Evolutionary conservation across 2,797 vertebrate species (phyloP), one percentile per base, ranked within the genome.

Genomic region (Micromesistius poutassou): DNA sequence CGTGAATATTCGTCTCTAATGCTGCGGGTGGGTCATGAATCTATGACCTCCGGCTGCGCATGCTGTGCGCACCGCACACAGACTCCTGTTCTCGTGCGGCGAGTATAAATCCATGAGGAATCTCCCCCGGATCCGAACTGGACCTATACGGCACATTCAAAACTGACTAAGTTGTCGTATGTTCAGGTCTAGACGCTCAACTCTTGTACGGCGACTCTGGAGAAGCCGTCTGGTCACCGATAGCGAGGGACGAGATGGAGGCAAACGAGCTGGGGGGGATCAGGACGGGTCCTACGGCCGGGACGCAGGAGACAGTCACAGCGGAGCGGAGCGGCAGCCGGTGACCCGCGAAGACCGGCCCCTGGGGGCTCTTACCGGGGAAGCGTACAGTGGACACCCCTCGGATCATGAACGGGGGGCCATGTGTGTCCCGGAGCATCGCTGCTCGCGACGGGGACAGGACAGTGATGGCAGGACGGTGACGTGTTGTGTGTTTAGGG

Each of bases 141-240:
- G 93, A 91, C 90, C 93, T 89, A 90, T 91, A 87, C 88, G 91
- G 89, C 90, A 82, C 91, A 89, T 90, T 88, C 92, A 87, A 90
- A 91, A 88, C 89, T 84, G 91, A 91, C 87, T 93, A 94, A 90
- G 91, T 91, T 94, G 94, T 95, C 97, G 97, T 94, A 98, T 98
- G 97, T 98, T 98, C 96, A 96, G 96, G 96, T 97, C 97, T 93
- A 97, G 94, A 97, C 97, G 97, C 93, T 93, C 96, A 89, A 96
- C 96, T 95, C 97, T 98, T 90, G 95, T 97, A 94, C 97, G 97
- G 96, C 96, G 97, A 94, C 97, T 98, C 93, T 98, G 97, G 97
- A 96, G 96, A 94, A 97, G 96, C 96, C 96, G 97, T 93, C 94
- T 96, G 94, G 92, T 96, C 93, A 94, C 94, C 86, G 95, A 94